These are phyloP conservation scores for Cnemophilus loriae DNA, from an alignment of 2,113 vertebrate genomes.

Conservation along the genomic window DNA sequence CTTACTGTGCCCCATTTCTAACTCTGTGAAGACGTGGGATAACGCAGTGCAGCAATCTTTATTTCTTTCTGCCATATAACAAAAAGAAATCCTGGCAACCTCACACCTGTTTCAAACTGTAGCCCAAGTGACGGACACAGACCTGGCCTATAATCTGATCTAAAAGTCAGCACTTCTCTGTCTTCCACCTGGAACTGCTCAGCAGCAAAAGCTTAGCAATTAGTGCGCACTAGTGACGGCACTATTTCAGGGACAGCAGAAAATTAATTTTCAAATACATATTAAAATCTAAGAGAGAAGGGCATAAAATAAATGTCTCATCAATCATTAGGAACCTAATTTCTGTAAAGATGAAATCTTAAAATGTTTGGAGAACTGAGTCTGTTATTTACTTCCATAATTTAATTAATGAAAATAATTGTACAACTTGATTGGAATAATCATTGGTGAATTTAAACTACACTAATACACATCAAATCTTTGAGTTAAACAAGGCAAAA, in stretches of 20 bases:
- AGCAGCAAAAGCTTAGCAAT: not conserved
- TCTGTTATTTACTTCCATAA: not conserved
- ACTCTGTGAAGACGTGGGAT: not conserved
- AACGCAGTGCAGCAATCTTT: not conserved
- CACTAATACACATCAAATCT: not conserved
- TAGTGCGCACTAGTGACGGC: not conserved
- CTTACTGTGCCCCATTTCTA: not conserved
- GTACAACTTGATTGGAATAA: not conserved
- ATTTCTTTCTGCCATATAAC: not conserved
- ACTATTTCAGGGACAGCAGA: not conserved
- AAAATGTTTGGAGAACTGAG: not conserved
- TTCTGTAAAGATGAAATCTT: not conserved
- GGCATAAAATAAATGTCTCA: not conserved
- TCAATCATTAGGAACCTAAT: not conserved
- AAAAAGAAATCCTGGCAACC: not conserved
- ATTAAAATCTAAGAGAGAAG: not conserved
- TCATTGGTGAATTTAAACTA: not conserved
- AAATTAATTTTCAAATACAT: not conserved
- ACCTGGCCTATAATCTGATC: not conserved
- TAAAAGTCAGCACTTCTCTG: not conserved
- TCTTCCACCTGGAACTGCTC: not conserved
- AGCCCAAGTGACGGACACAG: not conserved
- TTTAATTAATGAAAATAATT: not conserved
- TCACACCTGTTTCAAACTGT: not conserved
- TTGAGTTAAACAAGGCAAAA: not conserved